Conservation (phyloP, 2,797 vertebrate genomes). For the Anguilla obscura region DNA sequence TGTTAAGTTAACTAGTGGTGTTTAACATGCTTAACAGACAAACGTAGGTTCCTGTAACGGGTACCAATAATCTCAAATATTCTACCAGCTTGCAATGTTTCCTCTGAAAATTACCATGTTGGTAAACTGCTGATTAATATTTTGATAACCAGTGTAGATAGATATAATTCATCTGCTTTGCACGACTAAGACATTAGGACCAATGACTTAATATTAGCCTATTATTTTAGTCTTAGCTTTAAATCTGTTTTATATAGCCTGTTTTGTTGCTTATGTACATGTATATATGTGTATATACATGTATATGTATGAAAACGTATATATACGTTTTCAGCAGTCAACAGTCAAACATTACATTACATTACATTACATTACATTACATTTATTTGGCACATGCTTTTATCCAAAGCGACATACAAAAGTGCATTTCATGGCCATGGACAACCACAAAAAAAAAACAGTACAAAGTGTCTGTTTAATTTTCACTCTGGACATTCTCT, state of each 20-base stretch:
- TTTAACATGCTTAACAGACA: neutral
- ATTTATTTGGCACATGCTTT: constrained; percentile 11
- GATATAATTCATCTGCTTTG: neutral
- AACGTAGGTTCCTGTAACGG: neutral
- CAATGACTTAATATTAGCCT: neutral
- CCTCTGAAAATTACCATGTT: neutral
- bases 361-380: neutral
- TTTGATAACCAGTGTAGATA: neutral
- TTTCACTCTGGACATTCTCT: constrained; percentile 25
- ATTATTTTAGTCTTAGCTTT: neutral
- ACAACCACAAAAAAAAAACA: neutral
- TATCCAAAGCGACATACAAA: neutral
- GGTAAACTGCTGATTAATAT: neutral
- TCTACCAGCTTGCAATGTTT: neutral
- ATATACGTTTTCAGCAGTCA: neutral
- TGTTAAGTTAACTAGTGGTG: no score
- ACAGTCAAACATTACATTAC: neutral
- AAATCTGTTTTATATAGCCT: neutral
- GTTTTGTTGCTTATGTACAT: neutral
- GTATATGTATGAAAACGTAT: no score
- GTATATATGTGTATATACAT: neutral
- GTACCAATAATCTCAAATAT: neutral
- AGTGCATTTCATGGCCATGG: neutral
- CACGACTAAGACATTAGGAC: neutral
- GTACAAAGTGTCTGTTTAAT: constrained; percentile 46